Percentiles rank a stretch among this genome's conserved stretches.
Evolutionary conservation across 1,140 invertebrate species (phyloP).

Genomic region (Octopus sinensis): DNA sequence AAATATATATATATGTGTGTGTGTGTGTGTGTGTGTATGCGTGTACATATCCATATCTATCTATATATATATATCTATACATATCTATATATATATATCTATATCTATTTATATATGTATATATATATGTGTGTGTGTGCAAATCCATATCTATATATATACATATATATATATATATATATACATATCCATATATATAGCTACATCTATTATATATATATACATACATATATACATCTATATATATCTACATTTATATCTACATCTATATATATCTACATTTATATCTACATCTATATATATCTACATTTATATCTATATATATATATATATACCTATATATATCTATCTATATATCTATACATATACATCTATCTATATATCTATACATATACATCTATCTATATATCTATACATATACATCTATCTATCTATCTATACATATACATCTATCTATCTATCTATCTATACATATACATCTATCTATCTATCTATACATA

Average conservation of each 20-base stretch:
- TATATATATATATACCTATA: neutral
- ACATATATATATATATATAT: neutral
- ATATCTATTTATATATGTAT: neutral
- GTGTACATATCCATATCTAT: neutral
- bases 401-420: neutral
- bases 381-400: neutral
- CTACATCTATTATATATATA: neutral
- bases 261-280: neutral
- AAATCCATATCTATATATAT: neutral
- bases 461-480: neutral
- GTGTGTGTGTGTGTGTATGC: neutral
- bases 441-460: neutral
- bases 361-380: neutral
- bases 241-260: neutral
- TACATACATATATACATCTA: neutral
- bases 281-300: neutral
- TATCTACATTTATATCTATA: neutral
- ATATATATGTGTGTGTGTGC: neutral
- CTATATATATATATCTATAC: neutral
- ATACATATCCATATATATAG: neutral
- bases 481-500: neutral
- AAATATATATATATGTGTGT: neutral
- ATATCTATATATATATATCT: neutral
- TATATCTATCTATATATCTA: neutral
- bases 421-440: neutral